phyloP scores from a whole-genome alignment of 2,113 vertebrate species.

The Meleagris gallopavo region DNA sequence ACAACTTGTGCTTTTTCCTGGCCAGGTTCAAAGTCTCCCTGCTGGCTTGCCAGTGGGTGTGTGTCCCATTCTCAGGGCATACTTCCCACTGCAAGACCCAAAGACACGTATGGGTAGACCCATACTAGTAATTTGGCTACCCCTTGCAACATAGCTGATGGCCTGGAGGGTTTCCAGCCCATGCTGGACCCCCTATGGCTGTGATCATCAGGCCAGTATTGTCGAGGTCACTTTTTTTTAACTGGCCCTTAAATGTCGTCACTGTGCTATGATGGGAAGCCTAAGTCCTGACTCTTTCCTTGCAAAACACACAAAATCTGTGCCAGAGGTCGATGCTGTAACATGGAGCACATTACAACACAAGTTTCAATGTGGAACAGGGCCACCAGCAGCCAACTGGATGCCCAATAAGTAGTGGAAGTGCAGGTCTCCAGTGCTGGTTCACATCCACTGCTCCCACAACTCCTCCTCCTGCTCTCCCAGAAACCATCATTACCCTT shows the following conservation, averaged over 20 bases:
- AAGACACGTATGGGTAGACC: not conserved
- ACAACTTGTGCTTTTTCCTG: not conserved
- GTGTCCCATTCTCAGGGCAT: not conserved
- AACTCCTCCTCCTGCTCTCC: not conserved
- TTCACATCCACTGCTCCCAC: not conserved
- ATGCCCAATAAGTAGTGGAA: not conserved
- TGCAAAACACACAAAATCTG: not conserved
- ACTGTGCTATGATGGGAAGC: not conserved
- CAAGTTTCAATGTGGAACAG: accelerated
- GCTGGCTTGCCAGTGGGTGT: not conserved
- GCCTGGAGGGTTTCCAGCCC: not conserved
- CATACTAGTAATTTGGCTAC: not conserved
- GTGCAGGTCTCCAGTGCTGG: not conserved
- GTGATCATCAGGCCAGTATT: too few relatives aligned
- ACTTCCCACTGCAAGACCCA: not conserved
- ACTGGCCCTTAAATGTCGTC: not conserved
- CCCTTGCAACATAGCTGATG: accelerated
- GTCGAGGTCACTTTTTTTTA: not conserved
- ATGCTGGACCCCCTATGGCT: accelerated
- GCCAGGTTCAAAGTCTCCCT: not conserved
- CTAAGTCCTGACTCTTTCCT: not conserved
- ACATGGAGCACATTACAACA: accelerated
- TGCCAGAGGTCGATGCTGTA: not conserved
- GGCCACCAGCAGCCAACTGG: not conserved
- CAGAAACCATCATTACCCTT: not conserved